Base-by-base conservation (phyloP, 2,797 vertebrate genomes). In the Falco biarmicus region DNA sequence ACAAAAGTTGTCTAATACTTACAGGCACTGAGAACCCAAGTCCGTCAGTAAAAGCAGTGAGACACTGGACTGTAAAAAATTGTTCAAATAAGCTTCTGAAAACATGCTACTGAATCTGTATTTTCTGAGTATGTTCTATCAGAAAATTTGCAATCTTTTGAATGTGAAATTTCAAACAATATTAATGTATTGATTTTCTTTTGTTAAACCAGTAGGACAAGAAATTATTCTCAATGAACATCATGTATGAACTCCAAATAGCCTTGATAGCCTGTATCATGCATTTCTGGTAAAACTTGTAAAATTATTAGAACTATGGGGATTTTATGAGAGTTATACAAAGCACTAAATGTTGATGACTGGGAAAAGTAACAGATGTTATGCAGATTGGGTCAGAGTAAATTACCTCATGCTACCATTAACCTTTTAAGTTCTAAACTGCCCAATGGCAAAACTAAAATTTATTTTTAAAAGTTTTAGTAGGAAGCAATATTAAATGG, bases 351-450 rank as follows among this genome's bases (percentile, higher is more conserved):
- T 90, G 47, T 71, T 94, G 73, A 89, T 78, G 34, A 29, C 34
- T 85, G 17, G 39, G 31, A 89, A 80, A 73, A 87, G 22, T 79
- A 94, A 80, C 41, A 81, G 32, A 87, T 75, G 63, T 65, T 89
- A 57, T 74, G 57, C 54, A 56, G 61, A 81, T 87, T 84, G 80
- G 18, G 60, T 77, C 48, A 79, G 61, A 69, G 71, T 87, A 96
- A 95, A 93, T 96, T 93, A 87, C 64, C 45, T 84, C 78, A 68
- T 61, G 26, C 21, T 73, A n/a, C 68, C 51, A 79, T 93, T 96
- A 83, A 68, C 80, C 32, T 97, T 89, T 90, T 47, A 75, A 75
- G 50, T 54, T 92, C 45, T 93, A 68, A 87, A 73, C 16, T 89
- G 5, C 24, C 17, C 89, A 65, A 41, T 81, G n/a, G 24, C 6